These are phyloP conservation scores for Halesus radiatus DNA, from an alignment of 1,140 invertebrate species.

Conservation along the genomic window DNA sequence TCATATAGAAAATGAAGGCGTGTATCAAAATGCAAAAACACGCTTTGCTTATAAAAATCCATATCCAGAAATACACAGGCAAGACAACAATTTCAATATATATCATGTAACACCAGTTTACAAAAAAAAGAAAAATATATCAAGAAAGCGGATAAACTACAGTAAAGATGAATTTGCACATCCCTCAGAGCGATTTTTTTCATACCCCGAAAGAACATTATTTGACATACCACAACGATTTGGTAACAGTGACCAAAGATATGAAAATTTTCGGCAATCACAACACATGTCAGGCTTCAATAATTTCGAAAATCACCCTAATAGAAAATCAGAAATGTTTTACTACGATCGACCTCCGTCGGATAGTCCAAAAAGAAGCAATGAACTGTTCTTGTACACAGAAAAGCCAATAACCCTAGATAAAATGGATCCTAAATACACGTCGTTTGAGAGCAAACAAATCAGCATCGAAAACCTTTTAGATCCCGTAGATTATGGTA, in stretches of 20 bases:
- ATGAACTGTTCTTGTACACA: slow-evolving; percentile 11
- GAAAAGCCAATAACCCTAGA: slow-evolving; percentile 3
- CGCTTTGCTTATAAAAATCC: not conserved
- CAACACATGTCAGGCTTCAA: not conserved
- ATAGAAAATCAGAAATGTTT: not conserved
- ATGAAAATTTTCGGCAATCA: not conserved
- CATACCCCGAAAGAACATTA: not conserved
- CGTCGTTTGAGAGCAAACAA: not conserved
- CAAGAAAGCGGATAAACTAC: slow-evolving; percentile 9
- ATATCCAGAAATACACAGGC: not conserved
- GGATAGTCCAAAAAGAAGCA: not conserved
- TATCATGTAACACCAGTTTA: not conserved
- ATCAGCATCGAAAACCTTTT: not conserved
- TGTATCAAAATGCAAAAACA: not conserved
- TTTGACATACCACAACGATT: not conserved
- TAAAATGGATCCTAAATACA: not conserved
- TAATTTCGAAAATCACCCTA: not conserved
- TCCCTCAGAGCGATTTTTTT: not conserved
- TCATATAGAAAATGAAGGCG: not conserved
- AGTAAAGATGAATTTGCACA: not conserved
- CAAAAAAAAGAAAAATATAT: not conserved
- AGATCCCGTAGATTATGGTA: not conserved
- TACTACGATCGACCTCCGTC: not conserved
- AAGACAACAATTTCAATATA: not conserved
- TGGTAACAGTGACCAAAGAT: not conserved